These are phyloP conservation scores for Dipodomys merriami DNA, from an alignment of 2,113 vertebrate genomes.

Conservation along the genomic window DNA sequence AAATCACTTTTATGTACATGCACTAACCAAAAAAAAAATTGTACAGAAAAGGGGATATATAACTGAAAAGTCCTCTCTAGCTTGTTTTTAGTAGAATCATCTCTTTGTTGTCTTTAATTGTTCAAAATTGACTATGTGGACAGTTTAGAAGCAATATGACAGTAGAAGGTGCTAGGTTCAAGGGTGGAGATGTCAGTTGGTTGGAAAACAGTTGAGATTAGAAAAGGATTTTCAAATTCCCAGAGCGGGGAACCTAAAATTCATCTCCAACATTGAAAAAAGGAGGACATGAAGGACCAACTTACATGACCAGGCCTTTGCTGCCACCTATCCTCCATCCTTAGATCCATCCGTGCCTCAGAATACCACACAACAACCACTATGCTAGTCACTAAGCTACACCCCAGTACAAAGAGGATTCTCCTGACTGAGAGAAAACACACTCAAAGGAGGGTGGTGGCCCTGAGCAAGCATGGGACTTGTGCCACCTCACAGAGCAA, in stretches of 20 bases:
- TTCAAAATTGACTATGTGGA: background rate
- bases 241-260: constrained; percentile 8
- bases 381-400: background rate
- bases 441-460: background rate
- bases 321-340: constrained; percentile 62
- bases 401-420: background rate
- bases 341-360: constrained; percentile 46
- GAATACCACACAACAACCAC: background rate
- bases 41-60: constrained; percentile 12
- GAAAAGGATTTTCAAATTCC: background rate
- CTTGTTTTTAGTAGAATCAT: constrained; percentile 45
- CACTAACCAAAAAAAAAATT: background rate
- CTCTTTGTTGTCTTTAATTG: constrained; percentile 37
- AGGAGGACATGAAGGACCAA: background rate
- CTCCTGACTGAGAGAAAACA: background rate
- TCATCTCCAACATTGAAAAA: constrained; percentile 1
- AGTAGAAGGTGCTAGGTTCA: background rate
- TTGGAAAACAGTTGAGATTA: background rate
- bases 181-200: background rate
- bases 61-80: background rate
- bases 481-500: background rate
- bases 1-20: constrained; percentile 25
- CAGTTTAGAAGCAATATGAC: background rate
- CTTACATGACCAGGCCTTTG: constrained; percentile 59
- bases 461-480: no score